Evolutionary conservation across 1,140 invertebrate species (phyloP).

Genomic region (Leptestheria dahalacensis): DNA sequence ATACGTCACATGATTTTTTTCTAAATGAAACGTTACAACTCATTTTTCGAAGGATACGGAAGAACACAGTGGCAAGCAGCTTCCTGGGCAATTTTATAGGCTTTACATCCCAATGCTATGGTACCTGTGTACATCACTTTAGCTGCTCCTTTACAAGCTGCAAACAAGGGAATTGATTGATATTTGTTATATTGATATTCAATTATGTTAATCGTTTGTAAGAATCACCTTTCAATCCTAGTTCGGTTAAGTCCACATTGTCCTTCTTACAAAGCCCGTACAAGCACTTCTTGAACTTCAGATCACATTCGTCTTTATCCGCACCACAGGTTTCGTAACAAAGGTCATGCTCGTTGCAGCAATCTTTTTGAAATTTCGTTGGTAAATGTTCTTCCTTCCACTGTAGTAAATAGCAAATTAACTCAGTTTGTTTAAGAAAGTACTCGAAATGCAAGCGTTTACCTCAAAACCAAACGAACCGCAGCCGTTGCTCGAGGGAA

Average conservation of each 20-base stretch:
- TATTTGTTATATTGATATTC: slow-evolving; percentile 1
- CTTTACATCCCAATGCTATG: slow-evolving; percentile 61
- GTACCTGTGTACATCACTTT: slow-evolving; percentile 69
- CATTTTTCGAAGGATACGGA: not conserved
- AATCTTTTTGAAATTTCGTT: slow-evolving; percentile 57
- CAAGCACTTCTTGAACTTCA: slow-evolving; percentile 68
- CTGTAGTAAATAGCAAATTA: slow-evolving; percentile 25
- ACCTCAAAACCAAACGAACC: slow-evolving; percentile 46
- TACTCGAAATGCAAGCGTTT: slow-evolving; percentile 10
- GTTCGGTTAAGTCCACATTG: slow-evolving; percentile 16
- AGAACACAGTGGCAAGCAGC: slow-evolving; percentile 57
- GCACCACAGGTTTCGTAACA: slow-evolving; percentile 79
- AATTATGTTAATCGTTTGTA: not conserved
- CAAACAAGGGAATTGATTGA: slow-evolving; percentile 24
- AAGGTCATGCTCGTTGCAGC: slow-evolving; percentile 69
- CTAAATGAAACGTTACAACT: not conserved
- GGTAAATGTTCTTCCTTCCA: slow-evolving; percentile 59
- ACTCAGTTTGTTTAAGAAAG: not conserved
- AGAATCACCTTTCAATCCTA: slow-evolving; percentile 15
- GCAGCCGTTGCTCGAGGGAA: slow-evolving; percentile 60
- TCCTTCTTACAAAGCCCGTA: slow-evolving; percentile 58
- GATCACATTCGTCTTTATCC: slow-evolving; percentile 70
- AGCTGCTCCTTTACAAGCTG: slow-evolving; percentile 63
- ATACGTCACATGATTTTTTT: too few species aligned
- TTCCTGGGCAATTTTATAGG: slow-evolving; percentile 61